Evolutionary conservation across 2,113 vertebrate species (phyloP).

Genomic region (Ptychochromis oligacanthus): DNA sequence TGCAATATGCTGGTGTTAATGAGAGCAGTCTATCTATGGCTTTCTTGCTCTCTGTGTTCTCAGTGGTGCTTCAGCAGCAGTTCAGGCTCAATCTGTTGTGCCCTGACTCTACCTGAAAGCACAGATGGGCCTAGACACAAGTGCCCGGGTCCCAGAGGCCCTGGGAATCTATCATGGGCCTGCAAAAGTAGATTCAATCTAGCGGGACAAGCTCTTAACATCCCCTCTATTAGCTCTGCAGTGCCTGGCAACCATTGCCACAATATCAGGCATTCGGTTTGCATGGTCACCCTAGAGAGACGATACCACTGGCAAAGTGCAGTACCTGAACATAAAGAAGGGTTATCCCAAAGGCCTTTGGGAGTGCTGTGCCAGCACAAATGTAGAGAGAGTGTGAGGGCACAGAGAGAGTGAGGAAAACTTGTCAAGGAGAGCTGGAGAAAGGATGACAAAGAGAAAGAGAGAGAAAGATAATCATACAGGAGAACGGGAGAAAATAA

Average conservation of each 20-base stretch:
- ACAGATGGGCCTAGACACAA: slow-evolving; percentile 54
- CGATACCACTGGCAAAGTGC: slow-evolving; percentile 45
- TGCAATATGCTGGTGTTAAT: slow-evolving; percentile 39
- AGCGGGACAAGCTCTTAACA: slow-evolving; percentile 53
- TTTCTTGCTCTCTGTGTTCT: slow-evolving; percentile 30
- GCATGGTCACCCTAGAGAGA: slow-evolving; percentile 49
- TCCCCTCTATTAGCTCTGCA: slow-evolving; percentile 49
- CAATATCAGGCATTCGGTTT: slow-evolving; percentile 35
- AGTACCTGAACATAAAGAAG: slow-evolving; percentile 42
- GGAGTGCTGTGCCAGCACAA: slow-evolving; percentile 58
- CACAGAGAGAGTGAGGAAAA: slow-evolving; percentile 20
- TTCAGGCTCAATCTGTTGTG: slow-evolving; percentile 35
- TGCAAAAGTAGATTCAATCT: slow-evolving; percentile 56
- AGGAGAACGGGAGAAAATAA: not conserved
- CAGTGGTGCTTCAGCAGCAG: slow-evolving; percentile 41
- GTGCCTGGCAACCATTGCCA: slow-evolving; percentile 55
- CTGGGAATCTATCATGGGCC: slow-evolving; percentile 45
- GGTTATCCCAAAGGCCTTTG: slow-evolving; percentile 59
- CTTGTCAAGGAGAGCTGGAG: slow-evolving; percentile 36
- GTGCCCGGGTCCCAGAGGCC: slow-evolving; percentile 38
- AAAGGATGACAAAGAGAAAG: slow-evolving; percentile 5
- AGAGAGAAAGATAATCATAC: slow-evolving; percentile 15
- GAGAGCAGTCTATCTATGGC: not conserved
- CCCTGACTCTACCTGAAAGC: slow-evolving; percentile 42
- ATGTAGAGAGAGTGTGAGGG: slow-evolving; percentile 33